phyloP scores from a whole-genome alignment of 2,113 vertebrate species.

The Pipra filicauda region DNA sequence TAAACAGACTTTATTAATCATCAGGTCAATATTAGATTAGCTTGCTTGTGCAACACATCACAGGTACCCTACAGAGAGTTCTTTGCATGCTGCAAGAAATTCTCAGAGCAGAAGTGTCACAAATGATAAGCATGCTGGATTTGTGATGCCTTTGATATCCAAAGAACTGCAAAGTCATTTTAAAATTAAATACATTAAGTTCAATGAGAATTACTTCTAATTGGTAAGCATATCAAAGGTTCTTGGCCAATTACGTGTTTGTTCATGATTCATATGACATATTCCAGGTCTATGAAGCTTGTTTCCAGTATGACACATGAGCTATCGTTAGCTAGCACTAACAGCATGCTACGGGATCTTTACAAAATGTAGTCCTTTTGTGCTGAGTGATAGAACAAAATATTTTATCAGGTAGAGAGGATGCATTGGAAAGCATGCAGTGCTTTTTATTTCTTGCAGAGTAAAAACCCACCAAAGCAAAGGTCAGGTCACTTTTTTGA shows the following conservation, averaged over 20 bases:
- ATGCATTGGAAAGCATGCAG: slow-evolving; percentile 80
- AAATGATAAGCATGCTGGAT: slow-evolving; percentile 73
- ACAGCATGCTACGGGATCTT: slow-evolving; percentile 72
- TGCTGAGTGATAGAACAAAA: slow-evolving; percentile 76
- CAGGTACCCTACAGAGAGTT: slow-evolving; percentile 65
- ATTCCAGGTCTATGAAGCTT: slow-evolving; percentile 61
- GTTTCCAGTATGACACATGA: slow-evolving; percentile 56
- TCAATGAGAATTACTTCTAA: slow-evolving; percentile 49
- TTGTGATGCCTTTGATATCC: slow-evolving; percentile 63
- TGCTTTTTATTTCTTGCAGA: slow-evolving; percentile 80
- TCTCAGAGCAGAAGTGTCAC: slow-evolving; percentile 67
- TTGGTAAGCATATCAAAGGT: slow-evolving; percentile 75
- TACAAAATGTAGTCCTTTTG: slow-evolving; percentile 70
- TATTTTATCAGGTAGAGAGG: slow-evolving; percentile 72
- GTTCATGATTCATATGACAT: slow-evolving; percentile 60
- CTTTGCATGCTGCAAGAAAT: slow-evolving; percentile 76
- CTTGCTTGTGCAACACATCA: slow-evolving; percentile 59
- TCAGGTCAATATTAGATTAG: slow-evolving; percentile 1
- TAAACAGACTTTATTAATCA: background rate
- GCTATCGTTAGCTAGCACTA: slow-evolving; percentile 65
- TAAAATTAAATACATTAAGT: slow-evolving; percentile 33
- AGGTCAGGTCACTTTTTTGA: slow-evolving; percentile 87
- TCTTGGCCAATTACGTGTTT: slow-evolving; percentile 29
- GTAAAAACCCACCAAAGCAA: slow-evolving; percentile 85
- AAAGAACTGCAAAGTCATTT: slow-evolving; percentile 60